These are phyloP conservation scores for Scolopax bukidnonensis DNA, from an alignment of 2,797 vertebrate genomes.

Conservation along the genomic window DNA sequence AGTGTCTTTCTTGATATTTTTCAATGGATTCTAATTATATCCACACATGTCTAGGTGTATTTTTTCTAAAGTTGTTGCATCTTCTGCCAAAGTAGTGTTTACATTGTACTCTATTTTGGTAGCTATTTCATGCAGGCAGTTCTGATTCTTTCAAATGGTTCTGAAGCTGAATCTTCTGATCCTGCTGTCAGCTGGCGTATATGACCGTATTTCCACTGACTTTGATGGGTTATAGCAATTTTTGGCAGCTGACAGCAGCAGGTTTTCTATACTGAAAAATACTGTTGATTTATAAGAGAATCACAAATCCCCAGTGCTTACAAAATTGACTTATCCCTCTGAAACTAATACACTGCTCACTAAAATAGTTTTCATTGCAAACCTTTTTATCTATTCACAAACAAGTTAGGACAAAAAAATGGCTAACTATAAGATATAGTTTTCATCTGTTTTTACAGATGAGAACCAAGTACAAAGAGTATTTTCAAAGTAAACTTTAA, in stretches of 20 bases:
- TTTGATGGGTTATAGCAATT: constrained; percentile 21
- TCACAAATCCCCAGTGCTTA: not conserved
- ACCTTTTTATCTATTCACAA: not conserved
- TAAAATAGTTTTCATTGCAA: not conserved
- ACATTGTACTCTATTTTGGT: not conserved
- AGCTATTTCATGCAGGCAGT: not conserved
- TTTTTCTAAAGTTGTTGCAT: not conserved
- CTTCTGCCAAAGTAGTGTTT: not conserved
- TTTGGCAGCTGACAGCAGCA: not conserved
- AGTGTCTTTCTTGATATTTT: not conserved
- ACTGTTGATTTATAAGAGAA: not conserved
- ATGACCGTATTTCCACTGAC: not conserved
- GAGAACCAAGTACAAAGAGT: not conserved
- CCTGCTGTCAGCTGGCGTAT: not conserved
- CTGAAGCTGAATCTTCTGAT: constrained; percentile 1
- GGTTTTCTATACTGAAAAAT: not conserved
- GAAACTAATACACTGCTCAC: not conserved
- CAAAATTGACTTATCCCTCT: not conserved
- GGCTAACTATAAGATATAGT: not conserved
- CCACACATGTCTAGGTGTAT: not conserved
- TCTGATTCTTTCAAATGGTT: constrained; percentile 44
- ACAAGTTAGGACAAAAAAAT: not conserved
- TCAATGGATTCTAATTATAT: constrained; percentile 7
- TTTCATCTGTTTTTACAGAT: not conserved
- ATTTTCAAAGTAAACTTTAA: not conserved